Evolutionary conservation across 2,888 invertebrate genomes (phyloP), one percentile per base, ranked within the genome.

Genomic region (Anarsia innoxiella): DNA sequence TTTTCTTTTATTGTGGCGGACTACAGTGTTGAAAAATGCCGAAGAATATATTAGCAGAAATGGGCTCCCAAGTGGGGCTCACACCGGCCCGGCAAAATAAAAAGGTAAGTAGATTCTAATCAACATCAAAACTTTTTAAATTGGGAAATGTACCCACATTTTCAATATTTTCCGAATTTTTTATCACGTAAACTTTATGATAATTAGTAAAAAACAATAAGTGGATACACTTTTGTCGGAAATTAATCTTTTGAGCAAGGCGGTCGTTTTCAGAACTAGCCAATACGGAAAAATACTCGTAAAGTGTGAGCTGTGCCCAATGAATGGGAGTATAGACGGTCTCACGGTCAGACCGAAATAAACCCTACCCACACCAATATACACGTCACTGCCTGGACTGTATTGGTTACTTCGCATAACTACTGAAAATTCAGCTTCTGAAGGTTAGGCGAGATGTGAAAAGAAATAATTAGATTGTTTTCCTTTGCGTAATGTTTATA

Each of bases 41-140:
- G 62, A 80, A 78, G 55, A 80, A 82, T 49, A 78, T 83, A 36
- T 59, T 82, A 53, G 80, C 79, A 23, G 83, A 83, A 56, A 79
- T 83, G 83, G 83, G 83, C 59, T 83, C 83, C 65, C 83, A 82
- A 52, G 83, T 82, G 69, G 82, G 80, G 45, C 65, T 83, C 41
- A 83, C 83, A 13, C 71, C 78, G 28, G 67, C 66, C 37, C 55
- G 80, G 9, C 80, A 78, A 38, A 65, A 71, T 44, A 73, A 74
- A 50, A 80, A 76, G 75, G 83, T 80, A 56, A 48, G 72, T 48
- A 6, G 12, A n/a, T n/a, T n/a, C n/a, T n/a, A n/a, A n/a, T n/a
- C n/a, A n/a, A n/a, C n/a, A n/a, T n/a, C 5, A 1, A 15, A 30
- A 30, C 10, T 23, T 31, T 31, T 8, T 19, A 19, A 5, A 19